phyloP scores from a whole-genome alignment of 2,888 invertebrate genomes.

The Mimas tiliae region DNA sequence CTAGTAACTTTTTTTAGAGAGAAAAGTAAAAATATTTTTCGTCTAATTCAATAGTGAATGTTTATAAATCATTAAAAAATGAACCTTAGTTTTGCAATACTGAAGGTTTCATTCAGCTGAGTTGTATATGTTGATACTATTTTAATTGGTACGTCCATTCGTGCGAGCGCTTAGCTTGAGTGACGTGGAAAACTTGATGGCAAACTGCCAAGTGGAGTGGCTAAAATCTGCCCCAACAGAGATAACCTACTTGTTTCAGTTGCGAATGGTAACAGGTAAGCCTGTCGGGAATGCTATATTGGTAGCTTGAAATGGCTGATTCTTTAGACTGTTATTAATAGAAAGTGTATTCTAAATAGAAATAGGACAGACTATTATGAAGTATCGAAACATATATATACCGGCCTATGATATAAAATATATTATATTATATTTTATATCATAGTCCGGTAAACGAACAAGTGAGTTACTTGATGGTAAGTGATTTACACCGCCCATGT shows the following conservation, averaged over 20 bases:
- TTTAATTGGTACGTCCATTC: background rate
- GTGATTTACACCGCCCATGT: too few species aligned
- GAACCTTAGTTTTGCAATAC: background rate
- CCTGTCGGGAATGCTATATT: background rate
- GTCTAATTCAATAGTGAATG: background rate
- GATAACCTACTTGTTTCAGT: background rate
- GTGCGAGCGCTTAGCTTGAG: background rate
- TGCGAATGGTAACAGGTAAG: background rate
- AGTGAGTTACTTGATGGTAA: too few species aligned
- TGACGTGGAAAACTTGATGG: constrained; percentile 1
- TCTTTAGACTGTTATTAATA: too few species aligned
- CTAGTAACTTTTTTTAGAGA: too few species aligned
- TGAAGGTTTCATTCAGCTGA: background rate
- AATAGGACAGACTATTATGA: too few species aligned
- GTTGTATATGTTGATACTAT: background rate
- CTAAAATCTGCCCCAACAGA: background rate
- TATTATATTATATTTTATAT: too few species aligned
- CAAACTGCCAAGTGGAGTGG: background rate
- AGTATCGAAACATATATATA: too few species aligned
- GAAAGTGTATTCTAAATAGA: too few species aligned
- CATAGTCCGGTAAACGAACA: too few species aligned
- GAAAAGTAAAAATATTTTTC: background rate
- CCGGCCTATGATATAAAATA: too few species aligned
- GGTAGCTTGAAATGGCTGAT: too few species aligned
- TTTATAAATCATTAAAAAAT: background rate